Conservation (phyloP, 2,797 vertebrate species). For the Gephyroberyx darwinii region DNA sequence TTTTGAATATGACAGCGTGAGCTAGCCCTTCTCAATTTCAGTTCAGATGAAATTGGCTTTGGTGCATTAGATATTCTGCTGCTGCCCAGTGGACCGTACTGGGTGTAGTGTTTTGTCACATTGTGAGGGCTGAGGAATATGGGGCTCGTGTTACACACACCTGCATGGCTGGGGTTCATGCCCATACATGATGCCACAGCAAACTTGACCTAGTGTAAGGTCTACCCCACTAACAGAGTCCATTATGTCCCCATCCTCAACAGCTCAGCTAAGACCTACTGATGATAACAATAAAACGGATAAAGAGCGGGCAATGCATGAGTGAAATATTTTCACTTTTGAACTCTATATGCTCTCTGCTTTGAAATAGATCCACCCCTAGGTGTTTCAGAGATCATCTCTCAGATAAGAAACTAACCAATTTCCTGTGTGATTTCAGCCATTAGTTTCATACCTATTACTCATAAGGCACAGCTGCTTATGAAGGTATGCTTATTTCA, state of each 20-base stretch:
- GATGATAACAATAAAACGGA: not conserved
- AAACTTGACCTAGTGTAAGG: conserved; percentile 12
- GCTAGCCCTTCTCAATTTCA: conserved; percentile 84
- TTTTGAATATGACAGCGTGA: conserved; percentile 82
- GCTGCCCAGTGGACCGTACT: conserved; percentile 62
- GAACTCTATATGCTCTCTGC: not conserved
- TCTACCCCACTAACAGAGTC: not conserved
- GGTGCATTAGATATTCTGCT: conserved; percentile 89
- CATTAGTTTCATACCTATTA: too few species aligned
- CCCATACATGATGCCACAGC: conserved; percentile 31
- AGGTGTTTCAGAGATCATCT: not conserved
- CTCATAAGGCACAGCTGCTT: conserved; percentile 7
- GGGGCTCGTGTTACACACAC: conserved; percentile 38
- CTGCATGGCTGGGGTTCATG: conserved; percentile 52
- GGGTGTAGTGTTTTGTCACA: conserved; percentile 54
- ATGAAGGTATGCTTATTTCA: conserved; percentile 5
- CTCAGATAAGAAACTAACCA: too few species aligned
- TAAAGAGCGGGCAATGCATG: not conserved
- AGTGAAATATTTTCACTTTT: not conserved
- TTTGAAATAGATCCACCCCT: not conserved
- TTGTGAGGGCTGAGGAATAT: conserved; percentile 34
- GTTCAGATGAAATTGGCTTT: conserved; percentile 93
- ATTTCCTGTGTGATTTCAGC: conserved; percentile 5
- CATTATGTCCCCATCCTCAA: not conserved
- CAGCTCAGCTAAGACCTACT: not conserved